These are phyloP conservation scores for Saxidomus purpurata DNA, from an alignment of 1,140 invertebrate species.

Conservation along the genomic window DNA sequence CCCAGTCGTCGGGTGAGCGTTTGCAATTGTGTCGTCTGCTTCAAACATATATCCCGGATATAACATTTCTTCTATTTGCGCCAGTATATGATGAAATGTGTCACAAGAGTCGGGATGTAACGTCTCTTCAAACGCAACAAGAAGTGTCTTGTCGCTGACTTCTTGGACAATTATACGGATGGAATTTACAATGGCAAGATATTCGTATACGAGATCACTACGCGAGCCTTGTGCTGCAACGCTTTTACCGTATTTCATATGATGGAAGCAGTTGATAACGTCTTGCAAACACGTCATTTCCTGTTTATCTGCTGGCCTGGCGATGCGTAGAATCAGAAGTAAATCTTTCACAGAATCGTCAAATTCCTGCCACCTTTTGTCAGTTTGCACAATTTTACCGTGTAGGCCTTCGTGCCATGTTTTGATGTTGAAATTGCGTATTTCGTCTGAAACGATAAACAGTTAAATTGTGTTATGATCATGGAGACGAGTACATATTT, in stretches of 20 bases:
- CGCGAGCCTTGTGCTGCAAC: not conserved
- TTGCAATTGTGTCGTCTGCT: constrained; percentile 15
- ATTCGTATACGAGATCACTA: constrained; percentile 27
- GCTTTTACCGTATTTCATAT: constrained; percentile 27
- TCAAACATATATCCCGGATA: constrained; percentile 7
- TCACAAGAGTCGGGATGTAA: constrained; percentile 26
- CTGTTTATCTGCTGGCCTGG: not conserved
- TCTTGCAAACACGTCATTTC: constrained; percentile 49
- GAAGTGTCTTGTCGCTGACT: not conserved
- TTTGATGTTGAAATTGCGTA: constrained; percentile 27
- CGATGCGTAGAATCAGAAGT: constrained; percentile 28
- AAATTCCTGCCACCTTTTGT: not conserved
- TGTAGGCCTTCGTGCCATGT: not conserved
- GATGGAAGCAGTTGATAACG: constrained; percentile 24
- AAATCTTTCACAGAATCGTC: constrained; percentile 41
- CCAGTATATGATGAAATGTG: constrained; percentile 2
- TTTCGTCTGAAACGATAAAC: constrained; percentile 39
- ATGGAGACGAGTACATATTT: too few relatives aligned
- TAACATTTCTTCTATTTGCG: constrained; percentile 50
- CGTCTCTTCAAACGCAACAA: constrained; percentile 49
- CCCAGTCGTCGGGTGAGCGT: not conserved
- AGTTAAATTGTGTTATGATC: too few relatives aligned
- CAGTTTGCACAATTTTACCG: not conserved
- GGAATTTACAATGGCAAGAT: constrained; percentile 49
- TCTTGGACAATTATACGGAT: constrained; percentile 39